Percentiles rank a stretch among this genome's conserved stretches.
Conservation (phyloP, 1,140 invertebrate genomes). For the Papilio aristodemus region DNA sequence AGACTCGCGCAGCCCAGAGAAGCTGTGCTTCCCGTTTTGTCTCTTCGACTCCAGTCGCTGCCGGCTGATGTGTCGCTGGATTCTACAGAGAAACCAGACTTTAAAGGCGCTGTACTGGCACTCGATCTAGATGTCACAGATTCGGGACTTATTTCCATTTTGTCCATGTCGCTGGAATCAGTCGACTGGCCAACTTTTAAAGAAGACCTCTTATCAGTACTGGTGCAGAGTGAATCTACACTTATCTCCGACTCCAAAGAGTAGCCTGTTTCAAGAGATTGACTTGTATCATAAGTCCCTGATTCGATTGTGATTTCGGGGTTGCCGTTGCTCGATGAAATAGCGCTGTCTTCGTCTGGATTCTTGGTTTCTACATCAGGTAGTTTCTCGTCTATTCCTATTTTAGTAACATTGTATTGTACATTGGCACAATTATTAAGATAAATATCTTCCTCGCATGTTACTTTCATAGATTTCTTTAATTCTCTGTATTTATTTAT, state of each 20-base stretch:
- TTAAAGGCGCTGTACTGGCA: conserved; percentile 73
- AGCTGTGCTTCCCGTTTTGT: conserved; percentile 77
- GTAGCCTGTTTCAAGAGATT: conserved; percentile 78
- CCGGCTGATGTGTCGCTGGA: conserved; percentile 84
- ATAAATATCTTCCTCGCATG: conserved; percentile 73
- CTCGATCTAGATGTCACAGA: conserved; percentile 77
- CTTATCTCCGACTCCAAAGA: conserved; percentile 79
- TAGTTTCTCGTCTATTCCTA: conserved; percentile 61
- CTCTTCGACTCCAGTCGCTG: conserved; percentile 80
- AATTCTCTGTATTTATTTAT: conserved; percentile 76
- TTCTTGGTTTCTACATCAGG: conserved; percentile 69
- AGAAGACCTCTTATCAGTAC: conserved; percentile 76
- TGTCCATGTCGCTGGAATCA: conserved; percentile 77
- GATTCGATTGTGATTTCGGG: conserved; percentile 80
- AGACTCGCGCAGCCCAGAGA: conserved; percentile 83
- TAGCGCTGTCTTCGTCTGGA: conserved; percentile 76
- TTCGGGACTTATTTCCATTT: conserved; percentile 79
- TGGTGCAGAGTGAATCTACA: conserved; percentile 75
- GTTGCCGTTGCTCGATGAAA: conserved; percentile 76
- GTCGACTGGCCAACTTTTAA: conserved; percentile 79
- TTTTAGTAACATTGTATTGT: conserved; percentile 67
- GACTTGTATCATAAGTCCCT: conserved; percentile 73
- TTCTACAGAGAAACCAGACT: conserved; percentile 82
- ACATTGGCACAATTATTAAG: conserved; percentile 77
- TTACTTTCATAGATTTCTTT: conserved; percentile 73